Conservation (phyloP, 2,113 vertebrate species). For the Ageneiosus marmoratus region DNA sequence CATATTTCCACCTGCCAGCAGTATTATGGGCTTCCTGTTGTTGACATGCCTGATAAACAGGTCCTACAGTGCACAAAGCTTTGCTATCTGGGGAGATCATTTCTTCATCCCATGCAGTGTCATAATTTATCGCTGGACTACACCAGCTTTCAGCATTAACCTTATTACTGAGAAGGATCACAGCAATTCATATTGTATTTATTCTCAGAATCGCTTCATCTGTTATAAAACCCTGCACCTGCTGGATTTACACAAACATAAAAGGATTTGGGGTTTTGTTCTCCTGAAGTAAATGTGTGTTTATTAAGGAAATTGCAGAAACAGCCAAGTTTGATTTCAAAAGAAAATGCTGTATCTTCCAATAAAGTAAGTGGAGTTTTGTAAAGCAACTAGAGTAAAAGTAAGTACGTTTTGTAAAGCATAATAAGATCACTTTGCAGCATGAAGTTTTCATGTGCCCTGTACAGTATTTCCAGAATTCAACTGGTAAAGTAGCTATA, state of each 20-base stretch:
- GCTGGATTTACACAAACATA: too few species aligned
- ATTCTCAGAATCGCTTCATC: neutral
- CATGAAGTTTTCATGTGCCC: neutral
- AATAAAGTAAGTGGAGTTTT: neutral
- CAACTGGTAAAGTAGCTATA: neutral
- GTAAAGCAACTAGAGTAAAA: too few species aligned
- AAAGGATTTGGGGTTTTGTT: neutral
- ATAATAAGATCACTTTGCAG: neutral
- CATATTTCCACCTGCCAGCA: slow-evolving; percentile 36
- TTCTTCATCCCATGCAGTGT: slow-evolving; percentile 26
- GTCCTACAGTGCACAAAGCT: slow-evolving; percentile 5
- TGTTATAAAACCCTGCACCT: too few species aligned
- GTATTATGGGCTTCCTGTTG: slow-evolving; percentile 37
- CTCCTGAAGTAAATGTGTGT: neutral
- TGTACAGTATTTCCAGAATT: neutral
- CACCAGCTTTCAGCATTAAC: neutral
- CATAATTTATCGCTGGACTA: slow-evolving; percentile 28
- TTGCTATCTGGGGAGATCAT: neutral
- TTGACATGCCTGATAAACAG: slow-evolving; percentile 53
- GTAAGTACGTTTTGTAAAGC: too few species aligned
- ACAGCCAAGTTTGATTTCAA: neutral
- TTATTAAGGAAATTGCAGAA: too few species aligned
- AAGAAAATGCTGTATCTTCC: neutral
- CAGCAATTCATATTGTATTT: neutral
- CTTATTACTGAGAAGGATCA: neutral